Percentiles rank a stretch among this genome's conserved stretches.
Evolutionary conservation across 92 coral and sea anemone species (phyloP).

Genomic region (Phenganax marumi): DNA sequence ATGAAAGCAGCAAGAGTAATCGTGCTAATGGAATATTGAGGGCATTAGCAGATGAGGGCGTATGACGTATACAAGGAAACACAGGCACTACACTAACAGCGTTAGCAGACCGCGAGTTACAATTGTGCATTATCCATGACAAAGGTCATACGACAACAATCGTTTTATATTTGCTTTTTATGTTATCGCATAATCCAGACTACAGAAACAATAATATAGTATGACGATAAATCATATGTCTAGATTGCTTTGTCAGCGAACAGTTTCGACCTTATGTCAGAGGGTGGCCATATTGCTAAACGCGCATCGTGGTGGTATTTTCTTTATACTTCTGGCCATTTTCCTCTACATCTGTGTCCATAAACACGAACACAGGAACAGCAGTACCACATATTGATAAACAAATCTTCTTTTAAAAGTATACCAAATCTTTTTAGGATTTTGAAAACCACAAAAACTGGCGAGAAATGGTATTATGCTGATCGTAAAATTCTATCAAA

Average conservation of each 20-base stretch:
- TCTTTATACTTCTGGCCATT: background rate
- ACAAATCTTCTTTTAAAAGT: background rate
- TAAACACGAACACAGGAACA: background rate
- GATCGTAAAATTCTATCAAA: background rate
- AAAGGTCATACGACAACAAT: background rate
- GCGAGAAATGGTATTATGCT: background rate
- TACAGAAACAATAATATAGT: background rate
- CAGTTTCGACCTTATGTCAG: background rate
- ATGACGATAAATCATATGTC: slow-evolving; percentile 12
- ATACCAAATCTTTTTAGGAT: background rate
- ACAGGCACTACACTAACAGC: background rate
- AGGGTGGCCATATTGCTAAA: slow-evolving; percentile 32
- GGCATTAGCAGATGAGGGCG: background rate
- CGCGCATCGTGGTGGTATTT: slow-evolving; percentile 9
- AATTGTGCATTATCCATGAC: background rate
- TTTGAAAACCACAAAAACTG: background rate
- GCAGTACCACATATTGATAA: background rate
- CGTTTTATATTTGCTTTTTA: background rate
- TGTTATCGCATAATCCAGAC: background rate
- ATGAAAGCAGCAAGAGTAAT: background rate
- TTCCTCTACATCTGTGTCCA: slow-evolving; percentile 5
- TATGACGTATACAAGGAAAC: background rate
- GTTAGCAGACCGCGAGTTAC: background rate
- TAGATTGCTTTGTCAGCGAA: background rate
- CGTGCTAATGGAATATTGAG: background rate